Base-by-base conservation (phyloP, 2,888 invertebrate genomes). In the Barypeithes pellucidus region DNA sequence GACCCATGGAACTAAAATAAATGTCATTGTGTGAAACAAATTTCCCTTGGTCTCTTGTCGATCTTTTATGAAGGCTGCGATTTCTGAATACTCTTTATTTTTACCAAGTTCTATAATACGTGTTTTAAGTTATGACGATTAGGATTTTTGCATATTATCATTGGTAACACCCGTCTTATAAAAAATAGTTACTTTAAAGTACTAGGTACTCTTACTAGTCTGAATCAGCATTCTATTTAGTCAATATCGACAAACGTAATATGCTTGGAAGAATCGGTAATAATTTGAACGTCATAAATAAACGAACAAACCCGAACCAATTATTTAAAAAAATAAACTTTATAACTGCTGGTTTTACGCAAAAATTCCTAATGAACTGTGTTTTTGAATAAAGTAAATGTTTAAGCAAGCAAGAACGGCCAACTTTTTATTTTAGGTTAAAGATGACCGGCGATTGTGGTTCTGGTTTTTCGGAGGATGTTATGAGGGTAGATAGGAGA, bases 371-470 rank as follows among this genome's bases (percentile, higher is more conserved):
- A 61, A 61, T 45, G 29, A 61, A 22, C 60, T 61, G 61, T 61
- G 45, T 61, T 61, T 61, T 29, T 61, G 61, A 61, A 45, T 61
- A 45, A 24, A 50, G 22, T 50, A 50, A 61, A 61, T 61, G 61
- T 61, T 45, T 61, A 20, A 60, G 24, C 41, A 43, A 29, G 45
- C 61, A 61, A 61, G 14, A 9, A 29, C 20, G 33, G 16, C 29
- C 16, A 9, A 16, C 3, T 2, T 54, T 54, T 57, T 57, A 57
- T 57, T 36, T 57, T 36, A 29, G 24, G 2, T 24, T n/a, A n/a
- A n/a, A n/a, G n/a, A n/a, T n/a, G n/a, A n/a, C n/a, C n/a, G n/a
- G n/a, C n/a, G n/a, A n/a, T n/a, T n/a, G n/a, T n/a, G n/a, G n/a
- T n/a, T n/a, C n/a, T n/a, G n/a, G n/a, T n/a, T n/a, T n/a, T n/a